phyloP scores from a whole-genome alignment of 2,797 vertebrate genomes.

The Enteromius argenteus region DNA sequence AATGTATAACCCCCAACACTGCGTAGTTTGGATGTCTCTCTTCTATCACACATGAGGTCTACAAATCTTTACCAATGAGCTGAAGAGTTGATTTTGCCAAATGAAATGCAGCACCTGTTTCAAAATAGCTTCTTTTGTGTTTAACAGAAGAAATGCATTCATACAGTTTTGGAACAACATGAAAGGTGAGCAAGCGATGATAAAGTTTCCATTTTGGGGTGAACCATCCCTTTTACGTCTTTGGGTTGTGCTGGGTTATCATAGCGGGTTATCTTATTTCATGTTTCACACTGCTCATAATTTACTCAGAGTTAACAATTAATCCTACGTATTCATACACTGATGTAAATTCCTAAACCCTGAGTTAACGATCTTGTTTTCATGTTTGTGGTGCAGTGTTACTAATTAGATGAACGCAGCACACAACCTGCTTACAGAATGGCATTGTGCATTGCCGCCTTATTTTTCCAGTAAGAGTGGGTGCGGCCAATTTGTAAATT shows the following conservation, averaged over 20 bases:
- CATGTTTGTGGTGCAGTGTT: neutral
- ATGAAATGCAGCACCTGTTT: neutral
- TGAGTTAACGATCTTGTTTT: neutral
- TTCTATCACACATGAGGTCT: neutral
- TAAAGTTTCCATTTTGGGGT: neutral
- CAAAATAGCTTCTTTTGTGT: neutral
- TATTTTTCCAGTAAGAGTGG: neutral
- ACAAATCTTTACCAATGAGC: neutral
- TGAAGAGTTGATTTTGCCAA: neutral
- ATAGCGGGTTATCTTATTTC: neutral
- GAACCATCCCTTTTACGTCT: neutral
- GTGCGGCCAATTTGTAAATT: neutral
- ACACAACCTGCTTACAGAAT: neutral
- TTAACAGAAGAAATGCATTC: neutral
- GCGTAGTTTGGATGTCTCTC: neutral
- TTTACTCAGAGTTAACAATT: neutral
- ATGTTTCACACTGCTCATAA: neutral
- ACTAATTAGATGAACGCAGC: neutral
- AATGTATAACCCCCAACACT: neutral
- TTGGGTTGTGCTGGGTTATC: neutral
- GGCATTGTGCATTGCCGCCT: neutral
- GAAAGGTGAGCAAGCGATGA: neutral
- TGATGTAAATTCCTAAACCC: neutral
- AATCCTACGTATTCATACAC: neutral
- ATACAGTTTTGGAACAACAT: neutral